Base-by-base conservation (phyloP, 2,797 vertebrate genomes). In the Betta splendens region DNA sequence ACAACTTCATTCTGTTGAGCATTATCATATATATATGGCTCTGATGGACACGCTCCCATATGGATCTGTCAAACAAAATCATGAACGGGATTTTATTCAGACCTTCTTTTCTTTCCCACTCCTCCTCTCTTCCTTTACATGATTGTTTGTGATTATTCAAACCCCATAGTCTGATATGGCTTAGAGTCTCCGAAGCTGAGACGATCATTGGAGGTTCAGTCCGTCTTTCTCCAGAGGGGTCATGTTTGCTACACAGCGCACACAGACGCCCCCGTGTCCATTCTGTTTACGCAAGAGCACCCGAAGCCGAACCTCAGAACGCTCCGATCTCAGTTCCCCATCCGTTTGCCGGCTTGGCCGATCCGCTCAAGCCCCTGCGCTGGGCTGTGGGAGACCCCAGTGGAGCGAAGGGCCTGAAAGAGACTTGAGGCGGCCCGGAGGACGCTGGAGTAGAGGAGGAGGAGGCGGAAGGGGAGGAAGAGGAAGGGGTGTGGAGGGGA, bases 261-360 rank as follows among this genome's bases (percentile, higher is more conserved):
- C 64, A 55, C 48, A 42, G 51, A 37, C 54, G 53, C 37, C 68
- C n/a, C 56, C 58, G 51, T 58, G 76, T 73, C 64, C 63, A 20
- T 55, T 57, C 48, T 15, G 40, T 72, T 59, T 64, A n/a, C n/a
- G 40, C 45, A 32, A 42, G 54, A 37, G 18, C 13, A 44, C 48
- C 11, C 13, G 6, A 9, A 39, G 48, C 9, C 16, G 32, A 18
- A 31, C 37, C 60, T 96, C 89, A 98, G 89, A 98, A 96, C 68
- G 94, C 94, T 71, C 95, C 95, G 0, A 97, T 94, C 85, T 96
- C 96, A 32, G 95, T 95, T 21, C 91, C 91, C 94, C 95, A 96
- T 57, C 89, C 92, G 46, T 86, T 93, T 47, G 88, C 85, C 3
- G 92, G 78, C 85, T 92, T 93, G 67, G 91, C 84, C 16, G 93